Conservation (phyloP, 1,140 invertebrate genomes). For the Conopomorpha cramerella region DNA sequence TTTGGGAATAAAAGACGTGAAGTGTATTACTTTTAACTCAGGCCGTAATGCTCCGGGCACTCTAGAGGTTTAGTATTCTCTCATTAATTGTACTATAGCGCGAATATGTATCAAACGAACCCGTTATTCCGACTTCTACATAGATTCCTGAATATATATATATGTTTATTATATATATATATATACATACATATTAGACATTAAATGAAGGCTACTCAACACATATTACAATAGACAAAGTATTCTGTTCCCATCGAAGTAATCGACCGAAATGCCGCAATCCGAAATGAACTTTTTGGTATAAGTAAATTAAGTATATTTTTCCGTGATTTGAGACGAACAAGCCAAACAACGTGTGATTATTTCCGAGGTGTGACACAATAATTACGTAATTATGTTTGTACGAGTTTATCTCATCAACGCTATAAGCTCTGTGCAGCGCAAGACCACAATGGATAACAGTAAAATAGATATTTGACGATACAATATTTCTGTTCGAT, state of each 20-base stretch:
- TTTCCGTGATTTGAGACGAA: too few species aligned
- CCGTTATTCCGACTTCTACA: conserved; percentile 55
- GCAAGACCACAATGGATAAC: conserved; percentile 55
- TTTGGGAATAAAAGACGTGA: too few species aligned
- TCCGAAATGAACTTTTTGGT: conserved; percentile 52
- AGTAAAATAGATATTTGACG: conserved; percentile 21
- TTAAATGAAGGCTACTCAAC: conserved; percentile 51
- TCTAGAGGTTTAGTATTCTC: too few species aligned
- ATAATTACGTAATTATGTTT: conserved; percentile 45
- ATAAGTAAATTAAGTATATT: too few species aligned
- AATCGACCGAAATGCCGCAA: conserved; percentile 52
- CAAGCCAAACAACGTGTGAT: conserved; percentile 9
- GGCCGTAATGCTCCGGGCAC: too few species aligned
- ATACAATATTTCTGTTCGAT: too few species aligned
- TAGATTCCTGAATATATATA: conserved; percentile 49
- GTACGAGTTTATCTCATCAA: conserved; percentile 44
- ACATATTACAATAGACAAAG: conserved; percentile 55
- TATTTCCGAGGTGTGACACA: background rate
- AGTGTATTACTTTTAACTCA: too few species aligned
- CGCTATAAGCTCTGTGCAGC: conserved; percentile 8
- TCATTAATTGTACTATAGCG: too few species aligned
- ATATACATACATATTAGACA: too few species aligned
- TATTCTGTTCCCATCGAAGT: conserved; percentile 54
- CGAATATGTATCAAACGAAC: too few species aligned
- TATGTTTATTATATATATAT: too few species aligned